A percentile compares a stretch with the other conserved stretches of the same genome.
Conservation (phyloP, 2,113 vertebrate species). For the Microcebus griseorufus region DNA sequence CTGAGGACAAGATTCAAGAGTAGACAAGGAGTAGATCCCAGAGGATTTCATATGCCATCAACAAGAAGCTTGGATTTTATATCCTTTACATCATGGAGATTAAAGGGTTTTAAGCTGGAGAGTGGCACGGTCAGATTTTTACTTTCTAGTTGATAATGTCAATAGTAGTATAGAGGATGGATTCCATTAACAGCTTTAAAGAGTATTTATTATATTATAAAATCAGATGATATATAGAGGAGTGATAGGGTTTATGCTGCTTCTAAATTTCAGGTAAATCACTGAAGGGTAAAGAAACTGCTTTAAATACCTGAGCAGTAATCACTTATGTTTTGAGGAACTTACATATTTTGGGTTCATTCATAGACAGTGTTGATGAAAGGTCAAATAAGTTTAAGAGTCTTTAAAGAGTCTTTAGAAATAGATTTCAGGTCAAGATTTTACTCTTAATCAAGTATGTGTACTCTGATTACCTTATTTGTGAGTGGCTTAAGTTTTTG, state of each 20-base stretch:
- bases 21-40: neutral
- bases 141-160: neutral
- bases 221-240: neutral
- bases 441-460: neutral
- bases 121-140: constrained; percentile 9
- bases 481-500: neutral
- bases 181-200: constrained; percentile 31
- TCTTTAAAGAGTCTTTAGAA: neutral
- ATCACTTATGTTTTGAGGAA: too few species aligned
- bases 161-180: neutral
- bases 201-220: neutral
- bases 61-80: constrained; percentile 9
- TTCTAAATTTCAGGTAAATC: constrained; percentile 34
- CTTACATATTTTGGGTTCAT: too few species aligned
- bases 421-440: constrained; percentile 29
- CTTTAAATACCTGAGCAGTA: too few species aligned
- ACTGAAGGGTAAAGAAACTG: too few species aligned
- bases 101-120: neutral
- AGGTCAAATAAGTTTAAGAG: neutral
- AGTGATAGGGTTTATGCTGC: neutral
- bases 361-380: too few species aligned
- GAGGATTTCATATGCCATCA: neutral
- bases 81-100: neutral
- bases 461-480: neutral
- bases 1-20: neutral